Percentiles rank a stretch among this genome's conserved stretches.
Evolutionary conservation across 2,888 invertebrate genomes (phyloP).

Genomic region (Tiphia femorata): DNA sequence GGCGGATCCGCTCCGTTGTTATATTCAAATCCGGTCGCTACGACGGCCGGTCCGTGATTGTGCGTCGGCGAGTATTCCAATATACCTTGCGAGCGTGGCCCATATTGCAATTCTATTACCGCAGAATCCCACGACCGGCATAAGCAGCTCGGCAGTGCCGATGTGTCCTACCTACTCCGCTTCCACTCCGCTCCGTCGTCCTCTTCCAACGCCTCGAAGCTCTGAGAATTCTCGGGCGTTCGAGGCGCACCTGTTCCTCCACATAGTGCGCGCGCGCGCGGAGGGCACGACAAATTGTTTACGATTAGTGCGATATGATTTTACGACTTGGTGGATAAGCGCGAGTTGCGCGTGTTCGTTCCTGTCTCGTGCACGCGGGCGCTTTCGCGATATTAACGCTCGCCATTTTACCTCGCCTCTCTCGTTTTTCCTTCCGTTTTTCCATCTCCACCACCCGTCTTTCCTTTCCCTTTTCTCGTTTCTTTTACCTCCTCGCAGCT

Average conservation of each 20-base stretch:
- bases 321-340: slow-evolving; percentile 3
- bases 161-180: no score
- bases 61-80: slow-evolving; percentile 59
- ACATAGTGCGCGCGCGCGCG: not conserved
- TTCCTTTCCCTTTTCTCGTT: not conserved
- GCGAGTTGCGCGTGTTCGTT: not conserved
- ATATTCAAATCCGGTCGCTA: slow-evolving; percentile 65
- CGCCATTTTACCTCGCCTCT: not conserved
- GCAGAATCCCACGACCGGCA: slow-evolving; percentile 40
- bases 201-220: no score
- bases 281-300: slow-evolving; percentile 26
- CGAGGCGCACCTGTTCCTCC: not conserved
- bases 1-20: slow-evolving; percentile 53
- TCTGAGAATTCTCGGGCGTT: no score
- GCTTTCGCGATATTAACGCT: no score
- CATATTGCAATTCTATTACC: slow-evolving; percentile 46
- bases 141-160: slow-evolving; percentile 23
- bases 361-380: not conserved
- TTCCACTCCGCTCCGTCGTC: no score
- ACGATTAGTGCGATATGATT: slow-evolving; percentile 32
- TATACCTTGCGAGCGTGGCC: slow-evolving; percentile 37
- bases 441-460: not conserved
- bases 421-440: no score
- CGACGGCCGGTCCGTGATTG: slow-evolving; percentile 61
- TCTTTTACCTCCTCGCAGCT: no score